phyloP scores from a whole-genome alignment of 2,797 vertebrate species.

The Crenichthys baileyi region DNA sequence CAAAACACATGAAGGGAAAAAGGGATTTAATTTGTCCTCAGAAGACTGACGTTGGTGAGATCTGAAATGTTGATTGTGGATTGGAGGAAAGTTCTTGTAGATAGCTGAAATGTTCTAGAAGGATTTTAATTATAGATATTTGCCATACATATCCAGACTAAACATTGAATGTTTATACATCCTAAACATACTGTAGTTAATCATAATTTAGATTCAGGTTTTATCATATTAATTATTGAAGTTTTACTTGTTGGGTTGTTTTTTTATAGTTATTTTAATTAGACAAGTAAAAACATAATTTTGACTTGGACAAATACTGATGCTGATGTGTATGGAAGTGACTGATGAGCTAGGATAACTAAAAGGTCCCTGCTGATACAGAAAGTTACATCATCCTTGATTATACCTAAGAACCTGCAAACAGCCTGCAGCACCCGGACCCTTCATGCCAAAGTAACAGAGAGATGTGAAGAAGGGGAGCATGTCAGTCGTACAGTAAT shows the following conservation, averaged over 20 bases:
- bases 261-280: neutral
- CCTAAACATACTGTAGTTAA: too few species aligned
- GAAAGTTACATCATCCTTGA: neutral
- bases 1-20: too few species aligned
- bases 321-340: neutral
- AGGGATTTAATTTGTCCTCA: too few species aligned
- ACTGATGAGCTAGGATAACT: neutral
- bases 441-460: slow-evolving; percentile 24
- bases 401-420: neutral
- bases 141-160: too few species aligned
- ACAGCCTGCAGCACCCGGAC: neutral
- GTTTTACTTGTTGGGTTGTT: neutral
- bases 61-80: too few species aligned
- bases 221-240: neutral
- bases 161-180: too few species aligned
- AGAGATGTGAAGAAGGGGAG: slow-evolving; percentile 40
- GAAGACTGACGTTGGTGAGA: too few species aligned
- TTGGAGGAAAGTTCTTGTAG: too few species aligned
- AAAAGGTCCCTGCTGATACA: neutral
- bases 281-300: neutral
- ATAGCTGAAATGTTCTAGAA: too few species aligned
- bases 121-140: too few species aligned
- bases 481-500: slow-evolving; percentile 71
- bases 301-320: neutral
- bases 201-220: too few species aligned